These are phyloP conservation scores for Calephelis perditalis DNA, from an alignment of 2,888 invertebrate species.

Conservation along the genomic window DNA sequence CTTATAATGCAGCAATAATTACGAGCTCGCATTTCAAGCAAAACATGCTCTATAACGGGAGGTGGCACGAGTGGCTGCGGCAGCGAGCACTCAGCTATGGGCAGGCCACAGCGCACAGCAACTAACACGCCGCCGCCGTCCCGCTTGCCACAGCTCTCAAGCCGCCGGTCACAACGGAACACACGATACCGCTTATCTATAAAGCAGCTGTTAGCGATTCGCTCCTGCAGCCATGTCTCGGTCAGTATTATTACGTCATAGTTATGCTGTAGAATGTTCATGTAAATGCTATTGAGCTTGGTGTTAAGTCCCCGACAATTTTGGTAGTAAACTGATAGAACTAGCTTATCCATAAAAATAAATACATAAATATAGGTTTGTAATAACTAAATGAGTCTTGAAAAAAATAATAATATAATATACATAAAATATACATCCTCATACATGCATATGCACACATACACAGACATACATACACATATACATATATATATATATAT, in stretches of 20 bases:
- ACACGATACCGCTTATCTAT: constrained; percentile 21
- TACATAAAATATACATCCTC: neutral
- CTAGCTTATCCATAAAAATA: neutral
- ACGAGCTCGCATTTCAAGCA: neutral
- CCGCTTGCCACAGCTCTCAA: constrained; percentile 11
- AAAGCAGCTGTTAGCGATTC: constrained; percentile 21
- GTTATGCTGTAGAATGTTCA: constrained; percentile 23
- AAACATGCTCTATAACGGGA: neutral
- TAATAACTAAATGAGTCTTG: neutral
- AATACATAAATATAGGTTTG: neutral
- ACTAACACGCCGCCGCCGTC: constrained; percentile 22
- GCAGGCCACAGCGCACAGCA: constrained; percentile 19
- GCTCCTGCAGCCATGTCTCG: constrained; percentile 24
- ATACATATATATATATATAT: too few relatives aligned
- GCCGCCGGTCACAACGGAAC: constrained; percentile 22
- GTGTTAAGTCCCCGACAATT: constrained; percentile 25
- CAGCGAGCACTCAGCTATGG: neutral
- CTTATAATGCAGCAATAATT: neutral
- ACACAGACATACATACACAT: too few relatives aligned
- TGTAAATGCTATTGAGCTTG: constrained; percentile 23
- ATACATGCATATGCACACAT: neutral
- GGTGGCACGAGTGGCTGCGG: neutral
- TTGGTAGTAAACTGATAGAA: constrained; percentile 24
- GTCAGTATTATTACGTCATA: constrained; percentile 26
- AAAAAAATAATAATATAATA: neutral